phyloP scores from a whole-genome alignment of 2,113 vertebrate species.

The Neoarius graeffei region DNA sequence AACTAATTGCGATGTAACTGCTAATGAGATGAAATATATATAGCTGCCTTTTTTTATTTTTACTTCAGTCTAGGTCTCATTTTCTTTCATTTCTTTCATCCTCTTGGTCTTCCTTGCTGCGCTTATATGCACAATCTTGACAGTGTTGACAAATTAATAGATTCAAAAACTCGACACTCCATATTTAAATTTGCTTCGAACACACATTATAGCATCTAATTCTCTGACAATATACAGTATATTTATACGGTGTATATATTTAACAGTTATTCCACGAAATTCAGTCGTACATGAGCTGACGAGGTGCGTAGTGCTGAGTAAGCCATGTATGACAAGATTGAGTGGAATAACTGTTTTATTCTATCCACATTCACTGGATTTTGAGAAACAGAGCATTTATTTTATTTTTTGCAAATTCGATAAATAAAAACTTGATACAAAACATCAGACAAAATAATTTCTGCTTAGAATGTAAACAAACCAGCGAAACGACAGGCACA shows the following conservation, averaged over 20 bases:
- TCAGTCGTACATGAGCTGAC: too few relatives aligned
- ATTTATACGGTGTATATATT: not conserved
- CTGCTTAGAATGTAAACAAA: too few relatives aligned
- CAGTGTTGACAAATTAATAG: not conserved
- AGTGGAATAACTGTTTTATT: too few relatives aligned
- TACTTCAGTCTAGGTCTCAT: not conserved
- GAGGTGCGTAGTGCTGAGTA: too few relatives aligned
- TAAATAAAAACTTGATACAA: too few relatives aligned
- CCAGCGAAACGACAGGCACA: too few relatives aligned
- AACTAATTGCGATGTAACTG: slow-evolving; percentile 50
- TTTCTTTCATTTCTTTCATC: not conserved
- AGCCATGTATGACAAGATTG: too few relatives aligned
- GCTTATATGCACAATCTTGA: not conserved
- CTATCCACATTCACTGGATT: too few relatives aligned
- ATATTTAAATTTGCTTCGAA: not conserved
- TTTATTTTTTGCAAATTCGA: too few relatives aligned
- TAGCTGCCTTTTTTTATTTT: slow-evolving; percentile 14
- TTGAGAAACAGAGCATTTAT: too few relatives aligned
- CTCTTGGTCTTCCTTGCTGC: not conserved
- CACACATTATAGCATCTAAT: not conserved
- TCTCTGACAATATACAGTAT: not conserved
- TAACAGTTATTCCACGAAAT: too few relatives aligned
- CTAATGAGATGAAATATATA: slow-evolving; percentile 43
- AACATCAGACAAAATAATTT: too few relatives aligned
- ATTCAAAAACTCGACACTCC: not conserved